Evolutionary conservation across 2,888 invertebrate genomes (phyloP).

Genomic region (Hyposoter didymator): DNA sequence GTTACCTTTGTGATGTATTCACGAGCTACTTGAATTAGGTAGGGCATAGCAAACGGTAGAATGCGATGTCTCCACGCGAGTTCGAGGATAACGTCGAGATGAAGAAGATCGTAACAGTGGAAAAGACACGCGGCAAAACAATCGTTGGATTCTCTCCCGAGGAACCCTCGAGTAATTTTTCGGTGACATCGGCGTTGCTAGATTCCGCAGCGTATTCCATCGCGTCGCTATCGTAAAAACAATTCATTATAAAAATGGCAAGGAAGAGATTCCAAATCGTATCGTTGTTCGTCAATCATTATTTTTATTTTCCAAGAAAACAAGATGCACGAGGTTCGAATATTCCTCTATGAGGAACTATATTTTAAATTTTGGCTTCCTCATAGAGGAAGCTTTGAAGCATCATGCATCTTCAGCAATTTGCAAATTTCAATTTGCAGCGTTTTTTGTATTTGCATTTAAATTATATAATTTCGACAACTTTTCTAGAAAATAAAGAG

Average conservation of each 20-base stretch:
- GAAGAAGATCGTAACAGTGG: conserved; percentile 99
- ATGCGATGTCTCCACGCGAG: conserved; percentile 99
- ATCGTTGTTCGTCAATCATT: not conserved
- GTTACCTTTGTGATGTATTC: conserved; percentile 88
- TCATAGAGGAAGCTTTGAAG: too few relatives aligned
- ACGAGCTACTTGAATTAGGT: conserved; percentile 96
- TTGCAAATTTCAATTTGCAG: too few relatives aligned
- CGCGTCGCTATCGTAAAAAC: conserved; percentile 89
- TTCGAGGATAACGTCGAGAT: conserved; percentile 99
- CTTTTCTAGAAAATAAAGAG: too few relatives aligned
- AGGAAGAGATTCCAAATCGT: too few relatives aligned
- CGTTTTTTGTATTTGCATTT: too few relatives aligned
- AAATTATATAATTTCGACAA: too few relatives aligned
- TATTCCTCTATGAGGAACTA: too few relatives aligned
- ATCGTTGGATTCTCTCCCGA: conserved; percentile 97
- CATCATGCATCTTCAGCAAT: too few relatives aligned
- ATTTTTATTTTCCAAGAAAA: too few relatives aligned
- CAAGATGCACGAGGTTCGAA: too few relatives aligned
- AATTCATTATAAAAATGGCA: not conserved
- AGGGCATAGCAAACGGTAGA: conserved; percentile 99
- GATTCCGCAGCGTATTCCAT: conserved; percentile 99
- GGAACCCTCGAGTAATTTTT: conserved; percentile 98
- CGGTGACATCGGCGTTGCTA: conserved; percentile 98
- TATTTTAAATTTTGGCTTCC: too few relatives aligned
- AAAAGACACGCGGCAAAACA: conserved; percentile 99